These are phyloP conservation scores for Lomographa bimaculata DNA, from an alignment of 2,888 invertebrate species.

Conservation along the genomic window DNA sequence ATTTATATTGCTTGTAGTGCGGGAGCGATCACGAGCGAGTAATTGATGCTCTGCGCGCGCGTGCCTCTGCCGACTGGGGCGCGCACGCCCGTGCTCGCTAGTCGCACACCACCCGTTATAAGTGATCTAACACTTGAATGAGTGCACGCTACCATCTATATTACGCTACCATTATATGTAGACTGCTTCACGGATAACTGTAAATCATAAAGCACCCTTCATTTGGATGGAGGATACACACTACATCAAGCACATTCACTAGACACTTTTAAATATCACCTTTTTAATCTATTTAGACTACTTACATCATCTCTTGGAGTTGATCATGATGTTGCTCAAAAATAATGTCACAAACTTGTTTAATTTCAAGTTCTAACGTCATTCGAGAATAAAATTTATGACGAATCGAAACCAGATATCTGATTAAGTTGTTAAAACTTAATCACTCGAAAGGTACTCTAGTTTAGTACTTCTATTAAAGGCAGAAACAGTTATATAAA, in stretches of 20 bases:
- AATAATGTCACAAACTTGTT: slow-evolving; percentile 5
- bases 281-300: no score
- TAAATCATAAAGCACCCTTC: slow-evolving; percentile 12
- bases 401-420: slow-evolving; percentile 14
- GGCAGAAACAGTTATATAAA: slow-evolving; percentile 7
- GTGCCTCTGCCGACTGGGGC: slow-evolving; percentile 52
- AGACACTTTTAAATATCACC: no score
- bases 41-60: slow-evolving; percentile 76
- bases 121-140: slow-evolving; percentile 50
- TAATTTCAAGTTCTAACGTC: slow-evolving; percentile 16
- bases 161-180: no score
- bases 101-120: slow-evolving; percentile 49
- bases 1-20: slow-evolving; percentile 79
- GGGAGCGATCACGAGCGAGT: slow-evolving; percentile 79
- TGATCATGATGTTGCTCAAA: no score
- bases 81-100: slow-evolving; percentile 35
- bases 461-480: slow-evolving; percentile 11
- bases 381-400: slow-evolving; percentile 21
- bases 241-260: not conserved
- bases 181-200: slow-evolving; percentile 23
- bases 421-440: slow-evolving; percentile 26
- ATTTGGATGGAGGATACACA: not conserved
- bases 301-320: no score
- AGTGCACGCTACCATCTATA: slow-evolving; percentile 49
- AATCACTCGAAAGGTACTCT: slow-evolving; percentile 21